Evolutionary conservation across 1,140 invertebrate species (phyloP).

Genomic region (Ostrea edulis): DNA sequence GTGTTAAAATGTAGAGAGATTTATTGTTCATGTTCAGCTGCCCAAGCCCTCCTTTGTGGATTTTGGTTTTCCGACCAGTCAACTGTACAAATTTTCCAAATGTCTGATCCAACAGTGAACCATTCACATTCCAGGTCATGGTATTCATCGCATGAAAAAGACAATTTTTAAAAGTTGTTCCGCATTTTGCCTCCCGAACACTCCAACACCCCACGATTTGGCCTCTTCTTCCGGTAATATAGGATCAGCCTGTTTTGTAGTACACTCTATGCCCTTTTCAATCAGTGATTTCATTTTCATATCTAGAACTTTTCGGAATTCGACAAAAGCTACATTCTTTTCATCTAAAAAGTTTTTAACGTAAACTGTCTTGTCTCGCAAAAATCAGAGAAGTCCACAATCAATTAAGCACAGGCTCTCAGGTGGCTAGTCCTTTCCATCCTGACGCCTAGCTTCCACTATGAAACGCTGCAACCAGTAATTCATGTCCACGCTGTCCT

Average conservation of each 20-base stretch:
- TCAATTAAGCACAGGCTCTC: neutral
- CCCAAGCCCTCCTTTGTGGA: conserved; percentile 25
- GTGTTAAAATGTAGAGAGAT: neutral
- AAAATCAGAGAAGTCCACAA: neutral
- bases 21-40: conserved; percentile 35
- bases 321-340: neutral
- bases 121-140: conserved; percentile 13
- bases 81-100: conserved; percentile 11
- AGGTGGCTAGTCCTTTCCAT: neutral
- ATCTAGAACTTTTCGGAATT: neutral
- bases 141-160: conserved; percentile 41
- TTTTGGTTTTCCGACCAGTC: conserved; percentile 22
- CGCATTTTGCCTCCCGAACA: neutral
- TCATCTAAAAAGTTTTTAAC: neutral
- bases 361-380: neutral
- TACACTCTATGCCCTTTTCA: neutral
- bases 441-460: neutral
- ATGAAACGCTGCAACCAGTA: neutral
- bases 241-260: conserved; percentile 34
- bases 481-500: neutral
- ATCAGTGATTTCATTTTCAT: neutral
- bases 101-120: conserved; percentile 12
- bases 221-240: conserved; percentile 32
- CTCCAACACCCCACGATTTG: neutral
- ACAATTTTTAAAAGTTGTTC: neutral